Evolutionary conservation across 2,797 vertebrate species (phyloP), one percentile per base, ranked within the genome.

Genomic region (Sarcophilus harrisii): DNA sequence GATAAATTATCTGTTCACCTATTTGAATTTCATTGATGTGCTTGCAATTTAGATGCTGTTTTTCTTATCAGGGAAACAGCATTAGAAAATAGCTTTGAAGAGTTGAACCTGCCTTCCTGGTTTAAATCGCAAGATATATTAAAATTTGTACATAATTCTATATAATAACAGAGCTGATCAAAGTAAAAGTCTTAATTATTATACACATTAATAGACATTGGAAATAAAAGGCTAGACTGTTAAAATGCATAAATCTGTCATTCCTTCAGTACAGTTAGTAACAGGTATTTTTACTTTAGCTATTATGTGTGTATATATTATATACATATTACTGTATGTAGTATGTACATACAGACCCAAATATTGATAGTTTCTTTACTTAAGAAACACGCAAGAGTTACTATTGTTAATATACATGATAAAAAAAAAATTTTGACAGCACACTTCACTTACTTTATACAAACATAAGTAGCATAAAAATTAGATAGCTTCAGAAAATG

Each of bases 111-210:
- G 92, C 45, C 73, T 93, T 57, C 54, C 29, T 90, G 58, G 11
- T 90, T 93, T 90, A 92, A 95, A 32, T 10, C 54, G 5, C 91
- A 95, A 97, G 95, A 38, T 59, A 52, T 90, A 57, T 93, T 55
- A 91, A 96, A 97, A 94, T 94, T 0, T 94, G 55, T 96, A 27
- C 93, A 73, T 27, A 96, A 81, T 96, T 96, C 95, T 49, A 87
- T 94, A 11, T 96, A 9, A 58, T 94, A 27, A 38, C 52, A 94
- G 24, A 6, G 93, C 13, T 96, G 57, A 94, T 97, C 73, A 81
- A 81, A 87, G 38, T 38, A 49, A 10, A 27, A 49, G n/a, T 81
- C 8, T 38, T 81, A 81, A n/a, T 55, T 55, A 27, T 49, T 87
- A 14, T 92, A 38, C 93, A 62, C 96, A 91, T 73, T 93, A 93